These are phyloP conservation scores for Amblyjoppa proteus DNA, from an alignment of 2,888 invertebrate genomes.

Conservation along the genomic window DNA sequence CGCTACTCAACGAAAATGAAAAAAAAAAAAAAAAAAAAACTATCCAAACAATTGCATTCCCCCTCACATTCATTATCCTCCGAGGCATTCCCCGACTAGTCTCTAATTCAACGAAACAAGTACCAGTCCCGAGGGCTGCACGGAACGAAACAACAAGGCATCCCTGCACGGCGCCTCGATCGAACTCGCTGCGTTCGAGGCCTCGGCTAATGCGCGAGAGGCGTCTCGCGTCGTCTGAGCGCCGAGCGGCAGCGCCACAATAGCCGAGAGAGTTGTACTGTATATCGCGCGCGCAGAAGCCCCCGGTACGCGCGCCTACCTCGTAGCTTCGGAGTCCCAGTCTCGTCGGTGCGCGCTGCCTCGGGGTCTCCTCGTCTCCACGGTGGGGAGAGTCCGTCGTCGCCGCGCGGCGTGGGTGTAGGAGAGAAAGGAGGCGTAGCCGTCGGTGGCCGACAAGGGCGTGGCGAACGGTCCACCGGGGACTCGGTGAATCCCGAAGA, in stretches of 20 bases:
- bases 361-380: too few relatives aligned
- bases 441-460: conserved; percentile 77
- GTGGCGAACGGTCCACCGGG: conserved; percentile 71
- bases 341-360: too few relatives aligned
- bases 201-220: not conserved
- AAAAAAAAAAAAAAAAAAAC: not conserved
- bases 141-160: not conserved
- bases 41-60: not conserved
- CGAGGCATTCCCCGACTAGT: not conserved
- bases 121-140: not conserved
- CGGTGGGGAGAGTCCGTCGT: not conserved
- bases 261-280: not conserved
- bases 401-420: conserved; percentile 78
- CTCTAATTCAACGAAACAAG: not conserved
- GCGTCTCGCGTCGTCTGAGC: not conserved
- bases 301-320: not conserved
- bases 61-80: not conserved
- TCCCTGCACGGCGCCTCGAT: not conserved
- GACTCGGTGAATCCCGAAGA: conserved; percentile 65
- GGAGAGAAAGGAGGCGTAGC: conserved; percentile 78
- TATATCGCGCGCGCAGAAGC: too few relatives aligned
- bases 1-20: not conserved
- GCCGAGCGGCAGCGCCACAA: conserved; percentile 10
- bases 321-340: not conserved
- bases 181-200: not conserved